These are phyloP conservation scores for Mesitornis unicolor DNA, from an alignment of 2,113 vertebrate genomes.

Conservation along the genomic window DNA sequence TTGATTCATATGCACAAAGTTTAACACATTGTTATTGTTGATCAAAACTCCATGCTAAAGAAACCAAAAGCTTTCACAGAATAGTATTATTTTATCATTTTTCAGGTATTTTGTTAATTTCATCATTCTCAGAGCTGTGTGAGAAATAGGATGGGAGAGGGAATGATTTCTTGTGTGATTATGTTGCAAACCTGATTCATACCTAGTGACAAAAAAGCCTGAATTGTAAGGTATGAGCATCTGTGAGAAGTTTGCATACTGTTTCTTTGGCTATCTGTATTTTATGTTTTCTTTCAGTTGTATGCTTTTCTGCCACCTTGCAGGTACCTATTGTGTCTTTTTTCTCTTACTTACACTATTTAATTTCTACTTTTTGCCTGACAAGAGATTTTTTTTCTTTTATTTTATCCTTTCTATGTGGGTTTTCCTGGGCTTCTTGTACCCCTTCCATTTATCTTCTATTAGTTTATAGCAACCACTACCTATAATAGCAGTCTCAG, in stretches of 20 bases:
- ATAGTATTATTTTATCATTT: background rate
- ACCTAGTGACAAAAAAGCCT: background rate
- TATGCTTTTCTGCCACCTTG: background rate
- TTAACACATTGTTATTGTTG: background rate
- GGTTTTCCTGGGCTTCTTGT: background rate
- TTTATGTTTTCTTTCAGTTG: background rate
- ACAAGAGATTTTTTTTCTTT: background rate
- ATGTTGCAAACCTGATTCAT: background rate
- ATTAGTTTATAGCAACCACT: conserved; percentile 13
- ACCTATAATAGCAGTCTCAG: background rate
- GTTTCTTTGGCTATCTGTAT: background rate
- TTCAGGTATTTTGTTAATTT: background rate
- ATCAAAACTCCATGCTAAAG: background rate
- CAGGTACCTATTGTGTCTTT: background rate
- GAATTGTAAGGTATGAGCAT: background rate
- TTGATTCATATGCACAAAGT: background rate
- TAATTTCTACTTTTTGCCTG: background rate
- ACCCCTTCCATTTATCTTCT: background rate
- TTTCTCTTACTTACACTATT: background rate
- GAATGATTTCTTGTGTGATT: background rate
- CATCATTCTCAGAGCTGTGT: background rate
- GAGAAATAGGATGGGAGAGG: background rate
- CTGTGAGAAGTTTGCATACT: background rate
- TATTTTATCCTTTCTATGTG: background rate
- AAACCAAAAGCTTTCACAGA: background rate